phyloP scores from a whole-genome alignment of 2,797 vertebrate genomes.

The Dendrocincla fuliginosa region DNA sequence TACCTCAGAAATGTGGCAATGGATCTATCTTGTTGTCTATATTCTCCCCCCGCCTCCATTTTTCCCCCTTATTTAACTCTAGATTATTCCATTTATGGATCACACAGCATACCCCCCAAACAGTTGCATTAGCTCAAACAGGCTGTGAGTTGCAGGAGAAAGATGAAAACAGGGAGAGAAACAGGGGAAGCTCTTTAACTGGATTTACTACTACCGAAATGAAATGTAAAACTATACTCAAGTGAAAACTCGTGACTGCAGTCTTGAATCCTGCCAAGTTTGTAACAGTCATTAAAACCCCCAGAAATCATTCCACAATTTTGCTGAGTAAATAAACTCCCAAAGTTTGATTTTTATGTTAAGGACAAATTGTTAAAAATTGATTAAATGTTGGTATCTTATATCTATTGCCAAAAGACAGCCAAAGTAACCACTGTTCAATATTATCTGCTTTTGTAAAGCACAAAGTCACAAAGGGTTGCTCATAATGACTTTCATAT shows the following conservation, averaged over 20 bases:
- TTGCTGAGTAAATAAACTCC: neutral
- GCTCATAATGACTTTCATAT: neutral
- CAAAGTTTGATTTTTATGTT: neutral
- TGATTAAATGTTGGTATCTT: neutral
- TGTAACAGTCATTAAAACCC: neutral
- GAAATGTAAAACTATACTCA: neutral
- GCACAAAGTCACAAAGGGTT: neutral
- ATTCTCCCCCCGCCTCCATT: fast-evolving
- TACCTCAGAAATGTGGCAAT: neutral
- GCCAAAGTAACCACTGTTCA: neutral
- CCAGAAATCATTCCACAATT: neutral
- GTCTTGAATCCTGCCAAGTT: neutral
- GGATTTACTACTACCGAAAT: neutral
- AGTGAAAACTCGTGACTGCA: neutral
- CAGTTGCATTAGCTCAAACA: neutral
- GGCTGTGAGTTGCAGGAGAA: neutral
- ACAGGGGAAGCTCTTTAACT: neutral
- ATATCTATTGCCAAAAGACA: neutral
- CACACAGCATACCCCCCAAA: neutral
- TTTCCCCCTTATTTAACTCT: neutral
- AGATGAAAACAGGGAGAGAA: neutral
- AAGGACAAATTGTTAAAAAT: neutral
- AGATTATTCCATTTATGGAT: neutral
- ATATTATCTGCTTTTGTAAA: neutral
- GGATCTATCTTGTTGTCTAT: neutral